These are phyloP conservation scores for Chelonus formosanus DNA, from an alignment of 2,888 invertebrate genomes.

Conservation along the genomic window DNA sequence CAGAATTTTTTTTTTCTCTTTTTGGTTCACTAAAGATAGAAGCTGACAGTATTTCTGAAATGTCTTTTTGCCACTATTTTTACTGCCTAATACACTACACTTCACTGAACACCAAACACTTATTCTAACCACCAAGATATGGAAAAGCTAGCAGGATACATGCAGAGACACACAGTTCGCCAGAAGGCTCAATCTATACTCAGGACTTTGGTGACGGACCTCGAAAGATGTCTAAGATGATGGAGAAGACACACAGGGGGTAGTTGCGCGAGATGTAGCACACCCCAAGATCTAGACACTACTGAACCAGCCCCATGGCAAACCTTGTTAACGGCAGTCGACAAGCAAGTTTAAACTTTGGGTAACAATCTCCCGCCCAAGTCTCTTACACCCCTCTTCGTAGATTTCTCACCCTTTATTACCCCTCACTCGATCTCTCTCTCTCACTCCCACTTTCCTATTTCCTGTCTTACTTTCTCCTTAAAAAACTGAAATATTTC, in stretches of 20 bases:
- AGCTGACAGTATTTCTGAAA: not conserved
- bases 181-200: constrained; percentile 34
- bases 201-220: constrained; percentile 24
- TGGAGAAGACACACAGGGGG: constrained; percentile 26
- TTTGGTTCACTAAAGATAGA: not conserved
- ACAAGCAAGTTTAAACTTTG: constrained; percentile 65
- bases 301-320: constrained; percentile 64
- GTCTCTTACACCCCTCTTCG: constrained; percentile 37
- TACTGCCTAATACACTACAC: not conserved
- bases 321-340: constrained; percentile 65
- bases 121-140: not conserved
- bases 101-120: not conserved
- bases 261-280: constrained; percentile 58
- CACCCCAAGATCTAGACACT: constrained; percentile 63
- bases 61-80: too few species aligned
- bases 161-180: not conserved
- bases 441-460: constrained; percentile 32
- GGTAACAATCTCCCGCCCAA: constrained; percentile 63
- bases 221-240: constrained; percentile 16
- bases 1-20: constrained; percentile 1
- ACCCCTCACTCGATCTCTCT: constrained; percentile 37
- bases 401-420: constrained; percentile 38
- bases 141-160: constrained; percentile 5
- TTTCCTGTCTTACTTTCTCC: constrained; percentile 23
- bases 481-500: constrained; percentile 37